Evolutionary conservation across 2,888 invertebrate genomes (phyloP).

Genomic region (Oxycera nigricornis): DNA sequence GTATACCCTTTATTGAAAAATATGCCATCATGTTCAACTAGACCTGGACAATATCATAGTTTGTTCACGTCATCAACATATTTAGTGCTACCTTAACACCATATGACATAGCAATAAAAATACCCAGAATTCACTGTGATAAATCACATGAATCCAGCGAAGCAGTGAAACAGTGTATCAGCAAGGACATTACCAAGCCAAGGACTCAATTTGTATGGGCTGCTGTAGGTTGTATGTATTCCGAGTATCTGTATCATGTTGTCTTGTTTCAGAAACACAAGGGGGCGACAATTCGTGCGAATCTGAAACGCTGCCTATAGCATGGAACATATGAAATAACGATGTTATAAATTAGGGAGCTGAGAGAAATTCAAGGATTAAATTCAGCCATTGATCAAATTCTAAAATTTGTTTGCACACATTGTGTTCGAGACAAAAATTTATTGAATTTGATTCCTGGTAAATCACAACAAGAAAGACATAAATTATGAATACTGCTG

Average conservation of each 20-base stretch:
- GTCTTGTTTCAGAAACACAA: background rate
- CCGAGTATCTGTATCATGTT: background rate
- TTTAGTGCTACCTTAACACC: constrained; percentile 24
- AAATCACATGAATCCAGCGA: background rate
- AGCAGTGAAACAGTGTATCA: constrained; percentile 6
- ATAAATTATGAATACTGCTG: constrained; percentile 16
- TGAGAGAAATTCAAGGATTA: constrained; percentile 26
- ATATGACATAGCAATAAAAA: constrained; percentile 29
- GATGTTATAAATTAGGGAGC: constrained; percentile 29
- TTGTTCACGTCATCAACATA: constrained; percentile 27
- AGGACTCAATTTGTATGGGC: background rate
- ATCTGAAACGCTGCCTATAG: background rate
- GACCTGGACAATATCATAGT: background rate
- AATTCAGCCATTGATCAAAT: constrained; percentile 30
- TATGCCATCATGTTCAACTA: background rate
- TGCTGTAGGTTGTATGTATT: background rate
- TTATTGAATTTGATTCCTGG: constrained; percentile 26
- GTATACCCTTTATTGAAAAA: no score
- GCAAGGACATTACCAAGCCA: background rate
- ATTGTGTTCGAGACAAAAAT: constrained; percentile 7
- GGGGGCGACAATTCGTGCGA: background rate
- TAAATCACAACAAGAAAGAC: constrained; percentile 13
- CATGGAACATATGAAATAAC: constrained; percentile 12
- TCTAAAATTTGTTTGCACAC: constrained; percentile 2
- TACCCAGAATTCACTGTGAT: constrained; percentile 18